Evolutionary conservation across 2,888 invertebrate genomes (phyloP).

Genomic region (Drosophila ustulata): DNA sequence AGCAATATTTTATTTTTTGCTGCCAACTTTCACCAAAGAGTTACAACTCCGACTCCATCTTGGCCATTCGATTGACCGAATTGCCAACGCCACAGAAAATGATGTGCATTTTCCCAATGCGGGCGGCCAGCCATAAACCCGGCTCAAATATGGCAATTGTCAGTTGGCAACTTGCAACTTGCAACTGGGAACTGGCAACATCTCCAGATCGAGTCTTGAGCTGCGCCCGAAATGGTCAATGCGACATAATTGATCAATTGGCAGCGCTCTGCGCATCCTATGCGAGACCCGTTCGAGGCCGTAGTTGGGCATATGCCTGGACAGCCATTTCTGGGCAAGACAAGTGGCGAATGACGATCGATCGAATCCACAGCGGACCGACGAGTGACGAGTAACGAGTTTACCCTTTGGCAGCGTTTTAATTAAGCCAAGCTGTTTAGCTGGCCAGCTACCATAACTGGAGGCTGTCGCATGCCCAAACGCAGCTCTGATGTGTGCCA

Average conservation of each 20-base stretch:
- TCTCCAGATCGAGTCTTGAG: conserved; percentile 18
- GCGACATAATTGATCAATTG: conserved; percentile 72
- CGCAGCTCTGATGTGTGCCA: conserved; percentile 52
- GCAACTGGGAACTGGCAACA: conserved; percentile 26
- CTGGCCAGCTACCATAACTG: conserved; percentile 43
- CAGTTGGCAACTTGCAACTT: neutral
- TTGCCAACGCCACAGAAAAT: conserved; percentile 64
- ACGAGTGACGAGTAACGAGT: conserved; percentile 23
- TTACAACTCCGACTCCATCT: conserved; percentile 23
- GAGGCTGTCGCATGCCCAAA: conserved; percentile 39
- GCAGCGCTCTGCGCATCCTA: conserved; percentile 54
- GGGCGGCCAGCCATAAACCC: conserved; percentile 58
- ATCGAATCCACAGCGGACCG: neutral
- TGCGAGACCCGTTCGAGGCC: conserved; percentile 36
- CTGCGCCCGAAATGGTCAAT: conserved; percentile 51
- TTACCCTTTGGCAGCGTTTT: conserved; percentile 47
- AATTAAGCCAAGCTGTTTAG: conserved; percentile 60
- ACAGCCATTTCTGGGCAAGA: conserved; percentile 40
- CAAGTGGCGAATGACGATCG: conserved; percentile 24
- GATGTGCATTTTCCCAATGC: conserved; percentile 66
- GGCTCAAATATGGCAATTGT: conserved; percentile 54
- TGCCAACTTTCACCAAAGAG: conserved; percentile 65
- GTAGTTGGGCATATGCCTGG: conserved; percentile 52
- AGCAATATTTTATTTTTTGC: conserved; percentile 17
- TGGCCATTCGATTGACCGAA: conserved; percentile 73